Base-by-base conservation (phyloP, 2,113 vertebrate genomes). In the Phaethon lepturus region DNA sequence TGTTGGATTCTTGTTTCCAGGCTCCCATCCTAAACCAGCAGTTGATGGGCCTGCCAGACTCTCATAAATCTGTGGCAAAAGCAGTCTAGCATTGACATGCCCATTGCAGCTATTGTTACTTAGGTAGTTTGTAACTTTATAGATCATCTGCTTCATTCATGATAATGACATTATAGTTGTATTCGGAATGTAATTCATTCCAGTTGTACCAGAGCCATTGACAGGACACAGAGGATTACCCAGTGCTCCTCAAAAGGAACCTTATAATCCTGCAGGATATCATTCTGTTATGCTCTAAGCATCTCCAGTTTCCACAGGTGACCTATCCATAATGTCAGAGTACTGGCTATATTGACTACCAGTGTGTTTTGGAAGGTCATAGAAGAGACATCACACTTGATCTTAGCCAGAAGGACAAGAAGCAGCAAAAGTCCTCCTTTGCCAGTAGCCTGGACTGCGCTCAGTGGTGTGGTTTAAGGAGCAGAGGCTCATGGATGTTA, bases 301-400 rank as follows among this genome's bases (percentile, higher is more conserved):
- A 82, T 7, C 31, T 40, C 19, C 58, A 58, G 16, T 44, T 72
- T 20, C 17, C 6, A 6, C 40, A 19, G 52, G 7, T 63, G 47
- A 79, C 28, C 25, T 76, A 13, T 58, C n/a, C 13, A 4, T 13
- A 5, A 24, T 59, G 52, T 53, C 42, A 67, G 31, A 56, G 17
- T 13, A 35, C 17, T n/a, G 58, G 8, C 38, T 59, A 0, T 28
- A 1, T 7, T 44, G 44, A 25, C 2, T 38, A 9, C 6, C 20
- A 22, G 22, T 1, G 10, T 73, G 35, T 69, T 84, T 52, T 64
- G 68, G 58, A 77, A 73, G 44, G 40, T 84, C 38, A 38, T 38
- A 38, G 38, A 38, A 38, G 38, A 38, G 38, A 38, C 38, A 38
- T 38, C 38, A 38, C 38, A 38, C 38, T 38, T 38, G 38, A 38